Percentiles rank a stretch among this genome's conserved stretches.
These are phyloP conservation scores for Trachemys scripta DNA, from an alignment of 2,113 vertebrate species.

Conservation along the genomic window DNA sequence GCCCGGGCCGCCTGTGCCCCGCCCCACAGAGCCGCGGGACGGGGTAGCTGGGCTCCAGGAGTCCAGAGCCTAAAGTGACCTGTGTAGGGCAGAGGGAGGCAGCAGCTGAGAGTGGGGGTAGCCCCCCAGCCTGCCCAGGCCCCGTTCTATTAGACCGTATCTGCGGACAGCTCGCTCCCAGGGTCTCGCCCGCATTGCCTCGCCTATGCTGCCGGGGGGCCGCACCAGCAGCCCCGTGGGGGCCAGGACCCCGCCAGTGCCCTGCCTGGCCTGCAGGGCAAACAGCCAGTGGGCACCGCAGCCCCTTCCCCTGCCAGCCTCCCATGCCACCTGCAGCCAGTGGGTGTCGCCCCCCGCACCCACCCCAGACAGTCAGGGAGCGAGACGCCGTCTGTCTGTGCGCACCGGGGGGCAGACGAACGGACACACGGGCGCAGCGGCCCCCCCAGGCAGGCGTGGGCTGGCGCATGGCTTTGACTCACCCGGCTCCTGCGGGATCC, in stretches of 20 bases:
- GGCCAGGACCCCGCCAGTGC: not conserved
- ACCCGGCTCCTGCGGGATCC: not conserved
- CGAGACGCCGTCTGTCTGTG: not conserved
- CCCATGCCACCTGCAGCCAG: not conserved
- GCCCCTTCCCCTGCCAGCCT: not conserved
- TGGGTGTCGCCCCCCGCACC: not conserved
- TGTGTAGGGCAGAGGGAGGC: not conserved
- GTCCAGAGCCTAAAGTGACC: not conserved
- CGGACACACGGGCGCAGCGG: not conserved
- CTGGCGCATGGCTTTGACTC: not conserved
- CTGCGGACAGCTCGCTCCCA: not conserved
- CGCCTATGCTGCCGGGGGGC: too few species aligned
- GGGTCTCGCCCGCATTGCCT: too few species aligned
- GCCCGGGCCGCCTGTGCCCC: not conserved
- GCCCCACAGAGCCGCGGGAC: too few species aligned
- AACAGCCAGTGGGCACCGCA: not conserved
- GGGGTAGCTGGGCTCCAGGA: too few species aligned
- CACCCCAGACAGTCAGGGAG: not conserved
- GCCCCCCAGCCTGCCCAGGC: not conserved
- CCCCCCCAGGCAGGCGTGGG: not conserved
- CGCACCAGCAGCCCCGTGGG: too few species aligned
- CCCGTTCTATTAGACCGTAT: not conserved
- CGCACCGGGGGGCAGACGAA: not conserved
- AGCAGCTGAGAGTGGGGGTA: too few species aligned
- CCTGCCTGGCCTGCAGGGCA: too few species aligned